Conservation (phyloP, 2,888 invertebrate genomes). For the Drosophila meridionalis region DNA sequence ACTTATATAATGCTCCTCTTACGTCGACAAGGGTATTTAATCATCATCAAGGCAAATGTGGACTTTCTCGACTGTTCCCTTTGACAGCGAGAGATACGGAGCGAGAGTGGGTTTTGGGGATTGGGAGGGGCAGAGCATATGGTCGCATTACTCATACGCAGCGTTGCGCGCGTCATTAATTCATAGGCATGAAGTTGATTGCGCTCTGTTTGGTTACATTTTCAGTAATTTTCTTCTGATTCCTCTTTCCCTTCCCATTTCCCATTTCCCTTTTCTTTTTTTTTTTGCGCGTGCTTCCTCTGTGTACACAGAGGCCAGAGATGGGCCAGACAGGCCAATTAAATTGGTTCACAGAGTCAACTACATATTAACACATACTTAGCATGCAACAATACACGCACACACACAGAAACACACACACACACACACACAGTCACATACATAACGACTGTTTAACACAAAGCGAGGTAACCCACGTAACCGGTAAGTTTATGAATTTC, state of each 20-base stretch:
- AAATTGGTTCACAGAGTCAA: slow-evolving; percentile 73
- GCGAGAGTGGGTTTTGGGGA: too few relatives aligned
- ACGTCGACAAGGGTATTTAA: slow-evolving; percentile 10
- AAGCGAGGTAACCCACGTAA: slow-evolving; percentile 43
- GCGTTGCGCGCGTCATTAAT: slow-evolving; percentile 66
- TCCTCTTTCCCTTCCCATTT: neutral
- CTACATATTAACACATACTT: slow-evolving; percentile 77
- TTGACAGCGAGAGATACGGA: too few relatives aligned
- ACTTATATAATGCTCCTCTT: neutral
- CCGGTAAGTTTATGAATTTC: slow-evolving; percentile 72
- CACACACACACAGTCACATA: neutral
- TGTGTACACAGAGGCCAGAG: neutral
- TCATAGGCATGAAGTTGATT: slow-evolving; percentile 77
- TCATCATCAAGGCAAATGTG: slow-evolving; percentile 3
- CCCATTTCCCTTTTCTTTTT: neutral
- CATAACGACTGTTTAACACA: slow-evolving; percentile 8
- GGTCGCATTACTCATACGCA: slow-evolving; percentile 55
- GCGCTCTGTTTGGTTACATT: slow-evolving; percentile 58
- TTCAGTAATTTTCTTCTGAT: slow-evolving; percentile 20
- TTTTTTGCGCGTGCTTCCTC: slow-evolving; percentile 16
- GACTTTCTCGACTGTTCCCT: neutral
- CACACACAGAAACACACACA: slow-evolving; percentile 4
- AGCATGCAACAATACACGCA: slow-evolving; percentile 20
- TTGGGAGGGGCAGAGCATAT: neutral
- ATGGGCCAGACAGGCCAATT: slow-evolving; percentile 68